A percentile compares a stretch with the other conserved stretches of the same genome.
Evolutionary conservation across 2,113 vertebrate species (phyloP).

Genomic region (Paralichthys olivaceus): DNA sequence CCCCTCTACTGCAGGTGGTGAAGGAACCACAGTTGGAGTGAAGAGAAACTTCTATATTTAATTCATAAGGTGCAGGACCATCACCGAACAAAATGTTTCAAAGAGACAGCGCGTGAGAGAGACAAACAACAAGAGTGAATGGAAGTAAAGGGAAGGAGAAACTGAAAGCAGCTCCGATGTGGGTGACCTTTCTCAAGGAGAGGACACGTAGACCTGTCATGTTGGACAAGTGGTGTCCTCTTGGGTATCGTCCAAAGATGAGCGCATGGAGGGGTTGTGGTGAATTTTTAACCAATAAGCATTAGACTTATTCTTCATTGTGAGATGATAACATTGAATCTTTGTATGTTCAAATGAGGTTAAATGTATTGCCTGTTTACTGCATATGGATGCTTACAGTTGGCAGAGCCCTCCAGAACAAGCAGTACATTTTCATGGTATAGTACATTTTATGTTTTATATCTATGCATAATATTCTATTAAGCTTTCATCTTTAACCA

Average conservation of each 20-base stretch:
- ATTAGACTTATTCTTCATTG: background rate
- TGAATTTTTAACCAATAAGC: background rate
- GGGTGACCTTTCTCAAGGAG: constrained; percentile 19
- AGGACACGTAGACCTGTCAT: constrained; percentile 3
- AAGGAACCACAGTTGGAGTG: constrained; percentile 2
- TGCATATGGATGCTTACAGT: background rate
- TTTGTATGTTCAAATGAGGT: background rate
- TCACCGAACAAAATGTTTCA: background rate
- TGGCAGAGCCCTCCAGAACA: background rate
- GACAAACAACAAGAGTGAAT: constrained; percentile 25
- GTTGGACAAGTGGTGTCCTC: background rate
- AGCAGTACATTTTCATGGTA: too few relatives aligned
- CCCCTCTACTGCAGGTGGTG: background rate
- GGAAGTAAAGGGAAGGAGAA: background rate
- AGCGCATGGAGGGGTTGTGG: background rate
- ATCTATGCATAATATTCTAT: background rate
- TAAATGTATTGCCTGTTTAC: background rate
- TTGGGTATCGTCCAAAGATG: background rate
- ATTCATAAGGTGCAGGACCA: background rate
- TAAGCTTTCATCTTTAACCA: background rate
- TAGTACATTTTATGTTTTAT: too few relatives aligned
- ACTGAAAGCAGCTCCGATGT: constrained; percentile 6
- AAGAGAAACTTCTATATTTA: background rate
- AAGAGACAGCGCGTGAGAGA: background rate
- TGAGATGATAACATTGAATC: background rate